Evolutionary conservation across 2,888 invertebrate species (phyloP).

Genomic region (Sclerodermus sp.): DNA sequence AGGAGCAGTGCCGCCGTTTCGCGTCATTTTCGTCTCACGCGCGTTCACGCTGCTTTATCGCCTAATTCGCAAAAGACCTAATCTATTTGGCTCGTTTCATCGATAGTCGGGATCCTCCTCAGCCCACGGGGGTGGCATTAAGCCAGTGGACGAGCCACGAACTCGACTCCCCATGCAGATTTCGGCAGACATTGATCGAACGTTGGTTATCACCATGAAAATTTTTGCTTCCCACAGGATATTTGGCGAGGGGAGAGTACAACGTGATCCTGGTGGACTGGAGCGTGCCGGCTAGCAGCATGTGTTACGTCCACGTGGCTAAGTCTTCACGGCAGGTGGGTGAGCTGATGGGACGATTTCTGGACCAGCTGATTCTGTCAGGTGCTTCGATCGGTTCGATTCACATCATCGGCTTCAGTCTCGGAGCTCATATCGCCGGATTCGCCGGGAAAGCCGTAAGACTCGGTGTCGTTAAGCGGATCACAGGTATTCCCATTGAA

Average conservation of each 20-base stretch:
- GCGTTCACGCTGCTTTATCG: too few species aligned
- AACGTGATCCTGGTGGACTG: slow-evolving; percentile 16
- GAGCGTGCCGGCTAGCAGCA: slow-evolving; percentile 12
- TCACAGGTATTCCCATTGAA: slow-evolving; percentile 11
- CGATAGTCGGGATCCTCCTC: too few species aligned
- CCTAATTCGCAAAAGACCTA: too few species aligned
- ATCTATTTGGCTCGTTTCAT: too few species aligned
- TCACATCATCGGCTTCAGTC: slow-evolving; percentile 5
- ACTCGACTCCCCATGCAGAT: too few species aligned
- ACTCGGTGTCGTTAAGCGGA: slow-evolving; percentile 16
- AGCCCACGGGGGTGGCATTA: too few species aligned
- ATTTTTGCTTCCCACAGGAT: slow-evolving; percentile 4
- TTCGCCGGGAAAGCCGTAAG: slow-evolving; percentile 15
- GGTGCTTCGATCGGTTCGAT: slow-evolving; percentile 10
- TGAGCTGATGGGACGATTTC: slow-evolving; percentile 5
- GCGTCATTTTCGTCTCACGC: too few species aligned
- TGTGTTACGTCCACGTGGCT: slow-evolving; percentile 19
- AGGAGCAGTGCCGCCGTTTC: too few species aligned
- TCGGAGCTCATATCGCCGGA: neutral
- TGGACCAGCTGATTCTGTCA: slow-evolving; percentile 17
- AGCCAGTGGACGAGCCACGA: too few species aligned
- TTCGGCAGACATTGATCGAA: too few species aligned
- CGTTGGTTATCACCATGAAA: too few species aligned
- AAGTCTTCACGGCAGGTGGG: neutral
- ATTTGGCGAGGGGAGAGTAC: slow-evolving; percentile 13